Conservation (phyloP, 2,113 vertebrate genomes). For the Syngnathus floridae region DNA sequence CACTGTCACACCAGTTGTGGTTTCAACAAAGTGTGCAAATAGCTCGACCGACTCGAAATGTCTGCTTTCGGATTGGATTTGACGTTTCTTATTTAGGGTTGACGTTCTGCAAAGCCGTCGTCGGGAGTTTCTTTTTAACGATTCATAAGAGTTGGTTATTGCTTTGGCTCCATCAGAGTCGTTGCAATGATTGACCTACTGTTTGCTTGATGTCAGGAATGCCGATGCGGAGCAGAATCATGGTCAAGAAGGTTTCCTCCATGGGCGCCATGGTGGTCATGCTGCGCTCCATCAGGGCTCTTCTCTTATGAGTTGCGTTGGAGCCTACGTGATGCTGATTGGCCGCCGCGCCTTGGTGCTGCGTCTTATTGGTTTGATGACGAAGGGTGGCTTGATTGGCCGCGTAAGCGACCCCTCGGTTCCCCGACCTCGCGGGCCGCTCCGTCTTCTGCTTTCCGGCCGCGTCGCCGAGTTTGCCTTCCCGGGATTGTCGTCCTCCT, state of each 20-base stretch:
- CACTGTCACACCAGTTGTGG: slow-evolving; percentile 22
- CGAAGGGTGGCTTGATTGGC: slow-evolving; percentile 54
- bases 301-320: slow-evolving; percentile 63
- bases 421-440: slow-evolving; percentile 49
- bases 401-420: slow-evolving; percentile 51
- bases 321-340: slow-evolving; percentile 54
- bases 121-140: too few relatives aligned
- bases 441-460: slow-evolving; percentile 66
- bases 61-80: too few relatives aligned
- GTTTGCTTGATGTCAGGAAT: slow-evolving; percentile 92
- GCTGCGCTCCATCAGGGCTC: slow-evolving; percentile 77
- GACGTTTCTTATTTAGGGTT: too few relatives aligned
- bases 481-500: slow-evolving; percentile 58
- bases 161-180: too few relatives aligned
- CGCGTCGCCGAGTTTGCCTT: slow-evolving; percentile 60
- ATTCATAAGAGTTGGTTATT: too few relatives aligned
- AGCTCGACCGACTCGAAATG: neutral
- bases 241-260: slow-evolving; percentile 79
- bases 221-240: slow-evolving; percentile 86
- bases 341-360: slow-evolving; percentile 46
- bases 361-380: slow-evolving; percentile 66
- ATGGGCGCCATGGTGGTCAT: slow-evolving; percentile 73
- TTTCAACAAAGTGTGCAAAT: neutral
- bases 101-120: too few relatives aligned
- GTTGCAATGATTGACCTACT: slow-evolving; percentile 65